phyloP scores from a whole-genome alignment of 1,140 invertebrate species.

The Leptopilina clavipes region DNA sequence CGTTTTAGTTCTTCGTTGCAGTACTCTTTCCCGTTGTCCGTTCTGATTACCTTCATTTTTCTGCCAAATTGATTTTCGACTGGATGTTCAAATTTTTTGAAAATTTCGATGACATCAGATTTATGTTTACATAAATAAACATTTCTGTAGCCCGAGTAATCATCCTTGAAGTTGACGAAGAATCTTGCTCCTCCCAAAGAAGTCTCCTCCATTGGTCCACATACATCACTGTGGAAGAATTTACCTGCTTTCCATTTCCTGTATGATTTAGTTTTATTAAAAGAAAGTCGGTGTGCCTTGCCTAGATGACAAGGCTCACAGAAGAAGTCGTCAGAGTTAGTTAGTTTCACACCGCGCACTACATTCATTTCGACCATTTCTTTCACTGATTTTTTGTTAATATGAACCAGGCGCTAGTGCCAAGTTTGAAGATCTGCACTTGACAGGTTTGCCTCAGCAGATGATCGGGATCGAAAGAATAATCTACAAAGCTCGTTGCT shows the following conservation, averaged over 20 bases:
- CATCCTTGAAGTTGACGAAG: slow-evolving; percentile 43
- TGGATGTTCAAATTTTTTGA: slow-evolving; percentile 43
- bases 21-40: slow-evolving; percentile 50
- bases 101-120: slow-evolving; percentile 43
- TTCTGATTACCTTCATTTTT: slow-evolving; percentile 39
- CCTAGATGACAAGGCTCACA: slow-evolving; percentile 67
- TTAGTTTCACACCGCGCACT: slow-evolving; percentile 4
- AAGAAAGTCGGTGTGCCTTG: slow-evolving; percentile 60
- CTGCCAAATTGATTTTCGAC: slow-evolving; percentile 48
- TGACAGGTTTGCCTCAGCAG: not conserved
- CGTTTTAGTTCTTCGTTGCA: slow-evolving; percentile 35
- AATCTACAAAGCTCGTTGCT: slow-evolving; percentile 26
- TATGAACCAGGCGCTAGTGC: slow-evolving; percentile 39
- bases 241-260: no score
- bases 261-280: slow-evolving; percentile 45
- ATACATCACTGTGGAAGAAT: slow-evolving; percentile 12
- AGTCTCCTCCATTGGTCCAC: slow-evolving; percentile 38
- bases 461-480: not conserved
- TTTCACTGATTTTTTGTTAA: slow-evolving; percentile 7
- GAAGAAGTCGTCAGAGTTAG: slow-evolving; percentile 46
- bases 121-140: slow-evolving; percentile 47
- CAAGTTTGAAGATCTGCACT: not conserved
- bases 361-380: not conserved
- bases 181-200: slow-evolving; percentile 39
- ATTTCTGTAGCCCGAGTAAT: slow-evolving; percentile 27